These are phyloP conservation scores for Netelia inedita DNA, from an alignment of 2,888 invertebrate species.

Conservation along the genomic window DNA sequence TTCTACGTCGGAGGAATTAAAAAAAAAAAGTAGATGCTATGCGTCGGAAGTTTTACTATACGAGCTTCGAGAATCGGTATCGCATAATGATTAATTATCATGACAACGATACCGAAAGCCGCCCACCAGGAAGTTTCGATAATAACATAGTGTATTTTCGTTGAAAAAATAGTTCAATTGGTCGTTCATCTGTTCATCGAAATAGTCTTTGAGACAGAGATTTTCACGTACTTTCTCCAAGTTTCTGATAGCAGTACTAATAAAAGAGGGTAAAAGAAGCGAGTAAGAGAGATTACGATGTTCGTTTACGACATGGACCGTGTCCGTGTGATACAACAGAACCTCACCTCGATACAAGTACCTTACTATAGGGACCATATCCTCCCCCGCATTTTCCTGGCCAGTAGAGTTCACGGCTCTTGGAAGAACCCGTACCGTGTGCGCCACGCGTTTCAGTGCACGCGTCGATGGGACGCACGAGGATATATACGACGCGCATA, in stretches of 20 bases:
- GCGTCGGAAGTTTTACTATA: not conserved
- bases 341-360: slow-evolving; percentile 57
- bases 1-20: slow-evolving; percentile 10
- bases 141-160: not conserved
- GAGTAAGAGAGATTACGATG: slow-evolving; percentile 39
- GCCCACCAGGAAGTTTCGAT: not conserved
- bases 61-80: not conserved
- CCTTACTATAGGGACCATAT: slow-evolving; percentile 60
- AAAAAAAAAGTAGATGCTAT: not conserved
- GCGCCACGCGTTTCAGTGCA: slow-evolving; percentile 45
- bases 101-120: not conserved
- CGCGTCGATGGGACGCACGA: slow-evolving; percentile 38
- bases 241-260: not conserved
- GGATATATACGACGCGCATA: slow-evolving; percentile 22
- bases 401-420: slow-evolving; percentile 50
- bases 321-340: slow-evolving; percentile 59
- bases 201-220: not conserved
- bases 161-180: too few relatives aligned
- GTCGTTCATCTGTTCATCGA: not conserved
- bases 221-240: slow-evolving; percentile 9
- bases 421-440: slow-evolving; percentile 15
- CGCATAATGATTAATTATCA: not conserved
- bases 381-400: slow-evolving; percentile 56
- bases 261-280: slow-evolving; percentile 2
- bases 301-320: slow-evolving; percentile 42